These are phyloP conservation scores for Thamnophis elegans DNA, from an alignment of 2,797 vertebrate genomes.

Conservation along the genomic window DNA sequence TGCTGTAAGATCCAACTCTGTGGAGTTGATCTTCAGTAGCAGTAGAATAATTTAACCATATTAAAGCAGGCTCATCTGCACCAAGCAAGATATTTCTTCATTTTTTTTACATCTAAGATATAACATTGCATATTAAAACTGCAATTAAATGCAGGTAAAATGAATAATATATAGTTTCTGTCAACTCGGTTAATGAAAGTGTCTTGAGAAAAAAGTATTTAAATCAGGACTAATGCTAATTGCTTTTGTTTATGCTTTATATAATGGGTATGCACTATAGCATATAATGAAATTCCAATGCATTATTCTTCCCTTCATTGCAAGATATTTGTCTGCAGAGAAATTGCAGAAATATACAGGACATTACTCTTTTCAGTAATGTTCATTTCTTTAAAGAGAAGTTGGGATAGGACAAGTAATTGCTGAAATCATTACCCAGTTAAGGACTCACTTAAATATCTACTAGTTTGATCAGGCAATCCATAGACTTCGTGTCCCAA, in stretches of 20 bases:
- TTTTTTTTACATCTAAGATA: constrained; percentile 43
- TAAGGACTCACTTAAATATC: neutral
- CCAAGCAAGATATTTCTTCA: constrained; percentile 4
- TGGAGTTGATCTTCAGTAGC: constrained; percentile 9
- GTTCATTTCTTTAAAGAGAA: constrained; percentile 9
- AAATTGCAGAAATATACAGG: neutral
- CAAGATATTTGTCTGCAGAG: neutral
- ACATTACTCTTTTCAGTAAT: neutral
- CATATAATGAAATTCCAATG: constrained; percentile 23
- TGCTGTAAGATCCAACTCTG: constrained; percentile 32
- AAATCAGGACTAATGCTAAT: constrained; percentile 60
- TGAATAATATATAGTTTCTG: constrained; percentile 57
- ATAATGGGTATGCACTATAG: constrained; percentile 25
- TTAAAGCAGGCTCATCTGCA: constrained; percentile 1
- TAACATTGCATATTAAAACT: constrained; percentile 45
- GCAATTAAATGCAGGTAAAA: constrained; percentile 62
- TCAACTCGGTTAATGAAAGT: constrained; percentile 63
- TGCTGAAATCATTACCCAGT: neutral
- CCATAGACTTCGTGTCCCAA: neutral
- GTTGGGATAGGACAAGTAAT: neutral
- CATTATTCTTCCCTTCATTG: constrained; percentile 21
- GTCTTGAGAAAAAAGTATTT: constrained; percentile 49
- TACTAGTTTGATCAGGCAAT: neutral
- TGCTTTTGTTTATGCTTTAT: constrained; percentile 49
- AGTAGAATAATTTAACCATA: constrained; percentile 1